Percentiles rank a stretch among this genome's conserved stretches.
Evolutionary conservation across 2,797 vertebrate genomes (phyloP).

Genomic region (Chelidonichthys spinosus): DNA sequence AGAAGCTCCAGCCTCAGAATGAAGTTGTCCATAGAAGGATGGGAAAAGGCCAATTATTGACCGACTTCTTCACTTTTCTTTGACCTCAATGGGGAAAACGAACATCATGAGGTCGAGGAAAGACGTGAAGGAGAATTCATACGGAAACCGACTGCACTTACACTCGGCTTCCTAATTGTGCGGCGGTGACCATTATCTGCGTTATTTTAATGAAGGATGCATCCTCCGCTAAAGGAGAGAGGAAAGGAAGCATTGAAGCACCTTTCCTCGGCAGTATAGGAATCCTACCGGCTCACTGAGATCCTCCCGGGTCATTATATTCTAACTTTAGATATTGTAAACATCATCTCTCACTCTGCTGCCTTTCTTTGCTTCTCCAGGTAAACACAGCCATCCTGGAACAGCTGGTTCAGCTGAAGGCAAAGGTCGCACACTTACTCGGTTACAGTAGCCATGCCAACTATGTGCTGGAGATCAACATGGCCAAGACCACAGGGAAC

Average conservation of each 20-base stretch:
- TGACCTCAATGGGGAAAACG: neutral
- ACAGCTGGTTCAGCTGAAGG: conserved; percentile 88
- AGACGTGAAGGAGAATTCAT: neutral
- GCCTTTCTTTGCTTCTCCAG: conserved; percentile 73
- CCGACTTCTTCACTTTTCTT: neutral
- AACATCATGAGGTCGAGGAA: neutral
- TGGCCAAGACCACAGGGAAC: conserved; percentile 86
- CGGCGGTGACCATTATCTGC: neutral
- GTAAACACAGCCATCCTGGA: conserved; percentile 92
- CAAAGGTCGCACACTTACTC: conserved; percentile 89
- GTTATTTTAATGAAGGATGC: neutral
- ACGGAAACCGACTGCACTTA: neutral
- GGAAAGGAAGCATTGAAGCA: neutral
- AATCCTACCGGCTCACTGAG: too few species aligned
- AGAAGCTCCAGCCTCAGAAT: too few species aligned
- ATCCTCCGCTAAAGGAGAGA: neutral
- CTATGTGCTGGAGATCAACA: conserved; percentile 95
- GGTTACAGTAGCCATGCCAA: conserved; percentile 91
- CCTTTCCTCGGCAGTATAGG: neutral
- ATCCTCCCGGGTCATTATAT: too few species aligned
- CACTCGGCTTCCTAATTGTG: too few species aligned
- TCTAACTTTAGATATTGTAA: too few species aligned
- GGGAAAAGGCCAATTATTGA: neutral
- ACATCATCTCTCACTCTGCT: neutral
- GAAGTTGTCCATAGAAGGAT: neutral